phyloP scores from a whole-genome alignment of 1,140 invertebrate species.

The Drosophila grimshawi region DNA sequence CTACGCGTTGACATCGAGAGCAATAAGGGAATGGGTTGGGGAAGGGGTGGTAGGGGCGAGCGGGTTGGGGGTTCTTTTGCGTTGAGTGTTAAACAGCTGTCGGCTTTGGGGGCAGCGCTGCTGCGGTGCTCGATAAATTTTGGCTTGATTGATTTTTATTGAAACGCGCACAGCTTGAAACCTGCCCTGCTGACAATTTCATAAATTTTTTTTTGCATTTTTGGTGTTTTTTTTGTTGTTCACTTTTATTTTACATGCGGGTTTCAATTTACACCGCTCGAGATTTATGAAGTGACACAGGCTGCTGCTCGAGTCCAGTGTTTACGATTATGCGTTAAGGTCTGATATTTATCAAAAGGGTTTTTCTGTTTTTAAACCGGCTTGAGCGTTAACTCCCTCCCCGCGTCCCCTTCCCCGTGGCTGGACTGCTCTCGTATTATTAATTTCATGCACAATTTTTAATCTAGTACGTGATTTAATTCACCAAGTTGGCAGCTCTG shows the following conservation, averaged over 20 bases:
- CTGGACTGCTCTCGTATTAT: conserved; percentile 47
- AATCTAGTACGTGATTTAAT: conserved; percentile 84
- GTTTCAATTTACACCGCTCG: conserved; percentile 44
- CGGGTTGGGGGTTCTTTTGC: not conserved
- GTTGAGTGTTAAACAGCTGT: conserved; percentile 72
- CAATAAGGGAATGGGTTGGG: not conserved
- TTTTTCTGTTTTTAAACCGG: conserved; percentile 20
- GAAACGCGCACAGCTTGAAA: conserved; percentile 76
- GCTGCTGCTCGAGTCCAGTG: conserved; percentile 10
- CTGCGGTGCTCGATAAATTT: conserved; percentile 71
- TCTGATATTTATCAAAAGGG: conserved; percentile 36
- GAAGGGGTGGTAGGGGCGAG: not conserved
- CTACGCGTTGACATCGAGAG: conserved; percentile 62
- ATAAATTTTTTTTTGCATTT: conserved; percentile 54
- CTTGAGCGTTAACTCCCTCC: not conserved
- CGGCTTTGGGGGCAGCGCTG: conserved; percentile 11
- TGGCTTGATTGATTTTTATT: conserved; percentile 76
- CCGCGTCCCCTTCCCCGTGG: not conserved
- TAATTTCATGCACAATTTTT: conserved; percentile 83
- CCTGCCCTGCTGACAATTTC: conserved; percentile 64
- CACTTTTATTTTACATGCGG: conserved; percentile 47
- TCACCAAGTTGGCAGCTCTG: conserved; percentile 39
- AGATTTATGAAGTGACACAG: conserved; percentile 80
- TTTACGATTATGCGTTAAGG: conserved; percentile 25
- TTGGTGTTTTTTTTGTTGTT: not conserved